Base-by-base conservation (phyloP, 1,140 invertebrate genomes). In the Cydia fagiglandana region DNA sequence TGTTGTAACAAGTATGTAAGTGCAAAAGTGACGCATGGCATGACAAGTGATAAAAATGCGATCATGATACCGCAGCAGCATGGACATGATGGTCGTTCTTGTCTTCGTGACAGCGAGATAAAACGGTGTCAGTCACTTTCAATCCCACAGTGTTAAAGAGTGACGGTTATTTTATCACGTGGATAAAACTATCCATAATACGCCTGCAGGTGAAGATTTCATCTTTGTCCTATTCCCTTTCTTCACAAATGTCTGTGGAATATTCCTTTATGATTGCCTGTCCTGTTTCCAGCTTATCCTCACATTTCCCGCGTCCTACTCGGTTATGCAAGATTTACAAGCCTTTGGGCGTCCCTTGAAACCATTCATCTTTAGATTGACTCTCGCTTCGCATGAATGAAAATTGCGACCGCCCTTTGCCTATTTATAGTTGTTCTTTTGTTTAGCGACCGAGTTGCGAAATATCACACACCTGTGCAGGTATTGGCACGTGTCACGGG, bases 361-460 rank as follows among this genome's bases (percentile, higher is more conserved):
- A 6, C 9, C 38, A 70, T 70, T 70, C 30, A 70, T 70, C 66
- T 70, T 45, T 41, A 20, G n/a, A 20, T n/a, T 20, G 17, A 24
- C 20, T 6, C 56, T 12, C 15, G 66, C 34, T 68, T 34, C 56
- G 56, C 15, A 41, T 70, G 66, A 70, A 70, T 70, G 66, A 38
- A 70, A 70, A 38, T 70, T 70, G n/a, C 15, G 9, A 41, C 30
- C 9, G 80, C 78, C 80, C 77, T 81, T 74, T 50, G 64, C 78
- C 70, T 81, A 81, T 81, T 81, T 24, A 78, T 73, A 75, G 79
- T 78, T 66, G 76, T 78, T 76, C 77, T 70, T 70, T 34, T 76
- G 75, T 73, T 75, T 76, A 79, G 53, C 80, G 78, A 81, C 80
- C 80, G 78, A 70, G 30, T 70, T 70, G 66, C 66, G 66, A 70